These are phyloP conservation scores for Hapalemur alaotrensis DNA, from an alignment of 2,797 vertebrate genomes.

Conservation along the genomic window DNA sequence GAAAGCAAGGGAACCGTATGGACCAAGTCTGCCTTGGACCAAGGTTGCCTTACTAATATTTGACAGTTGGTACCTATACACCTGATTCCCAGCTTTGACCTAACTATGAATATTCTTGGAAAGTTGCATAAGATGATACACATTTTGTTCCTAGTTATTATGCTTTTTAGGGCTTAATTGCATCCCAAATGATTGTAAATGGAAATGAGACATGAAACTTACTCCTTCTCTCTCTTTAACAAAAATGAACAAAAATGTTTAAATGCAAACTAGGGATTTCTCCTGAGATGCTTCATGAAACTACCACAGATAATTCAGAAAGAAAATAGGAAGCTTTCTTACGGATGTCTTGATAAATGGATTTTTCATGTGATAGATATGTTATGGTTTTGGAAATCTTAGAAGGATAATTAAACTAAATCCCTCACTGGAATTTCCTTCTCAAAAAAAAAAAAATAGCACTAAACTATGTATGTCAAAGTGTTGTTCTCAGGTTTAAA, in stretches of 20 bases:
- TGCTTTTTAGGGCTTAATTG: not conserved
- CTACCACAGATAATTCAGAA: not conserved
- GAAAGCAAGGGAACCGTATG: not conserved
- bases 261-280: not conserved
- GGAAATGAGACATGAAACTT: not conserved
- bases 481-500: not conserved
- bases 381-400: not conserved
- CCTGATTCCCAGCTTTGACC: not conserved
- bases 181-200: not conserved
- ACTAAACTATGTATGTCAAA: not conserved
- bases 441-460: not conserved
- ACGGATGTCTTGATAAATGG: not conserved
- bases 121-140: not conserved
- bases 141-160: not conserved
- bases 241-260: not conserved
- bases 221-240: no score
- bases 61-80: rapidly evolving
- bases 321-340: not conserved
- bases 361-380: not conserved
- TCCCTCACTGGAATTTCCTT: not conserved
- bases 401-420: not conserved
- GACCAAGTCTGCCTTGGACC: no score
- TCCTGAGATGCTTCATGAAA: not conserved
- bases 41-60: not conserved
- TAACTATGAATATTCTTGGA: not conserved